A percentile compares a stretch with the other conserved stretches of the same genome.
These are phyloP conservation scores for Petrolisthes manimaculis DNA, from an alignment of 2,888 invertebrate genomes.

Conservation along the genomic window DNA sequence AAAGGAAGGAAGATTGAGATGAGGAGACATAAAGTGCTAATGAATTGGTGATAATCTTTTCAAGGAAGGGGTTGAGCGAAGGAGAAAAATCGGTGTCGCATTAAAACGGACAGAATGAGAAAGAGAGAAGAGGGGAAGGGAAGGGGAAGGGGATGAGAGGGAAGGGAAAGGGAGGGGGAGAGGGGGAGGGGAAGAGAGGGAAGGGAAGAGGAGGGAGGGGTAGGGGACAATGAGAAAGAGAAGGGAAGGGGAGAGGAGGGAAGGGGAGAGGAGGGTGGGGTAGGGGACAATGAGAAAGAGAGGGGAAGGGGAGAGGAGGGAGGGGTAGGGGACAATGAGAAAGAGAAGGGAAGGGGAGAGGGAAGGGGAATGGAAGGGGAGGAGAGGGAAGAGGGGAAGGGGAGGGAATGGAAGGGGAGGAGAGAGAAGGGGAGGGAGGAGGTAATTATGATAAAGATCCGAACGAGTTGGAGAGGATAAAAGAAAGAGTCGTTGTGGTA, in stretches of 20 bases:
- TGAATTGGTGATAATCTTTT: too few species aligned
- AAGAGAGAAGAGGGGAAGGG: background rate
- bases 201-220: background rate
- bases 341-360: too few species aligned
- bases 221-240: background rate
- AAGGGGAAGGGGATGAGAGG: background rate
- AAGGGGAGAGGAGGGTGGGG: background rate
- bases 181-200: background rate
- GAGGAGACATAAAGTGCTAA: too few species aligned
- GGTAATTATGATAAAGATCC: too few species aligned
- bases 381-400: background rate
- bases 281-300: background rate
- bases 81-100: too few species aligned
- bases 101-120: background rate
- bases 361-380: too few species aligned
- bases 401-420: background rate
- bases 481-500: too few species aligned
- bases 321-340: too few species aligned
- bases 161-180: background rate
- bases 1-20: too few species aligned
- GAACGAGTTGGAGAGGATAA: too few species aligned
- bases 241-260: background rate
- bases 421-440: background rate
- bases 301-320: background rate
- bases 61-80: too few species aligned